A percentile compares a stretch with the other conserved stretches of the same genome.
These are phyloP conservation scores for Homalodisca vitripennis DNA, from an alignment of 1,140 invertebrate species.

Conservation along the genomic window DNA sequence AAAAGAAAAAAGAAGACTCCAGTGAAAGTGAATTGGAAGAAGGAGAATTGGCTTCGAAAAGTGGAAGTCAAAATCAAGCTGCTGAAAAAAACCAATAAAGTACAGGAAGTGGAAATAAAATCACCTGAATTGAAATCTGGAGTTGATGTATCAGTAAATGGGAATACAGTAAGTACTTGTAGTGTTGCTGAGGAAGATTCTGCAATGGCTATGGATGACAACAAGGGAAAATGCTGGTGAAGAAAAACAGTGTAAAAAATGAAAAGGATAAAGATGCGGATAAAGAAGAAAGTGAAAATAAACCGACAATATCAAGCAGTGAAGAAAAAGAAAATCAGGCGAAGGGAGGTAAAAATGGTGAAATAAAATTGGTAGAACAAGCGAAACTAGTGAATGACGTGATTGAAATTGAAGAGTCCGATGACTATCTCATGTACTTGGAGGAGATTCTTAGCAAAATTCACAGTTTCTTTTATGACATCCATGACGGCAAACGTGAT, in stretches of 20 bases:
- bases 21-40: slow-evolving; percentile 34
- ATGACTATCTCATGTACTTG: slow-evolving; percentile 92
- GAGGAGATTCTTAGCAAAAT: slow-evolving; percentile 89
- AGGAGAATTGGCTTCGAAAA: slow-evolving; percentile 25
- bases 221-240: slow-evolving; percentile 27
- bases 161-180: too few species aligned
- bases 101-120: slow-evolving; percentile 41
- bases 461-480: slow-evolving; percentile 81
- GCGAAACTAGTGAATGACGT: slow-evolving; percentile 31
- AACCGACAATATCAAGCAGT: slow-evolving; percentile 26
- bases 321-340: slow-evolving; percentile 39
- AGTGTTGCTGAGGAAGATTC: slow-evolving; percentile 34
- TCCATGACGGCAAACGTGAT: slow-evolving; percentile 60
- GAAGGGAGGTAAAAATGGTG: slow-evolving; percentile 39
- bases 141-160: too few species aligned
- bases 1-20: slow-evolving; percentile 26
- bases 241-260: slow-evolving; percentile 32
- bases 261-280: too few species aligned
- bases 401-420: slow-evolving; percentile 77
- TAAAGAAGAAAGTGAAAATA: slow-evolving; percentile 44
- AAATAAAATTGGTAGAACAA: slow-evolving; percentile 32
- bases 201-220: neutral
- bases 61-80: neutral
- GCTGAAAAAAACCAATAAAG: slow-evolving; percentile 46
- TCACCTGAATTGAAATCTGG: too few species aligned